Conservation (phyloP, 2,797 vertebrate genomes). For the Oryzias sinensis region DNA sequence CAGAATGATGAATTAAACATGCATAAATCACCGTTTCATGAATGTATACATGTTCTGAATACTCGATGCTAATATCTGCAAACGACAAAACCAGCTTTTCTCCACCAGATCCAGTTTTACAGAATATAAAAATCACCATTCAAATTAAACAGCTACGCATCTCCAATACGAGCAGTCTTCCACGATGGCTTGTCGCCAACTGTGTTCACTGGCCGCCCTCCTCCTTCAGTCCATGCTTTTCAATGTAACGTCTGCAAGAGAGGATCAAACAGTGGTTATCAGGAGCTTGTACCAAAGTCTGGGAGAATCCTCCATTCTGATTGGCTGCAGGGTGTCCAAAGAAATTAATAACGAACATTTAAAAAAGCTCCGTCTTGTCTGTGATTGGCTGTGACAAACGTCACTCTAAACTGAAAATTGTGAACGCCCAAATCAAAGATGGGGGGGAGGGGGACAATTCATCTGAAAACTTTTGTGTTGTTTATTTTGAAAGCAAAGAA, state of each 20-base stretch:
- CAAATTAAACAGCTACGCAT: constrained; percentile 55
- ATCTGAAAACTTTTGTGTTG: too few species aligned
- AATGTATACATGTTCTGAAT: constrained; percentile 68
- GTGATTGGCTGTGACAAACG: too few species aligned
- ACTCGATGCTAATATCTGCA: constrained; percentile 37
- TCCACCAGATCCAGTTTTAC: constrained; percentile 49
- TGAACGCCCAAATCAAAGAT: too few species aligned
- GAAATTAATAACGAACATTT: too few species aligned
- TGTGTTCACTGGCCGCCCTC: constrained; percentile 69
- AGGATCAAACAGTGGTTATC: constrained; percentile 4
- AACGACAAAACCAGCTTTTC: constrained; percentile 51
- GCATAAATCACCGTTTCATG: constrained; percentile 77
- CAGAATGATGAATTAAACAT: constrained; percentile 81
- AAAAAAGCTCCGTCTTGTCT: too few species aligned
- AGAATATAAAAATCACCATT: constrained; percentile 66
- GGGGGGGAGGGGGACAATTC: too few species aligned
- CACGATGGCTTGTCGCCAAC: constrained; percentile 52
- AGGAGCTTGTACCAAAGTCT: too few species aligned
- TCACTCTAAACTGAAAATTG: too few species aligned
- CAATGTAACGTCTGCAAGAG: constrained; percentile 75
- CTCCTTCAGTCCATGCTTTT: constrained; percentile 77
- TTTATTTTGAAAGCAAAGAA: too few species aligned
- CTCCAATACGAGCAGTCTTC: constrained; percentile 43
- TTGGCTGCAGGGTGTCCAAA: too few species aligned
- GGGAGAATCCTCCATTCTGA: too few species aligned